A percentile compares a stretch with the other conserved stretches of the same genome.
phyloP scores from a whole-genome alignment of 2,797 vertebrate species.

The Remorina albescens region DNA sequence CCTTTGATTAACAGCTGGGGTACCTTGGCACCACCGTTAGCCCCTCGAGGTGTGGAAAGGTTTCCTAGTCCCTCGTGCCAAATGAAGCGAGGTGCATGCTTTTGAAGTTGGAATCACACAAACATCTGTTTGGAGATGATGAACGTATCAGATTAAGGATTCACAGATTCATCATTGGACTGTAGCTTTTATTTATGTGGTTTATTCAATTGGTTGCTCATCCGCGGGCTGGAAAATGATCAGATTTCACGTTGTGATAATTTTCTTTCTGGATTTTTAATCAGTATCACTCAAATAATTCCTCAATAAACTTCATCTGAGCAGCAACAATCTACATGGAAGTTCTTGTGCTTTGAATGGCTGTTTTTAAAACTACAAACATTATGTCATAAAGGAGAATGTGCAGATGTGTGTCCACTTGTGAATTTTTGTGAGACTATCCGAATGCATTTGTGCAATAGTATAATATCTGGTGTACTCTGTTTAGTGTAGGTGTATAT shows the following conservation, averaged over 20 bases:
- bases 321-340: no score
- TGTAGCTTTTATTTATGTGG: slow-evolving; percentile 27
- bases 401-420: neutral
- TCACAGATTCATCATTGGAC: slow-evolving; percentile 23
- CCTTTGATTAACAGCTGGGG: slow-evolving; percentile 74
- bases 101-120: slow-evolving; percentile 71
- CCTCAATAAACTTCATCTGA: neutral
- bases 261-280: neutral
- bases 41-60: slow-evolving; percentile 63
- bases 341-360: neutral
- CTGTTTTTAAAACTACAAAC: no score
- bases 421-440: no score
- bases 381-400: neutral
- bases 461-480: neutral
- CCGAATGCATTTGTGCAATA: neutral
- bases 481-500: neutral
- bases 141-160: slow-evolving; percentile 12
- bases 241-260: neutral
- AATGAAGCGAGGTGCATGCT: slow-evolving; percentile 50
- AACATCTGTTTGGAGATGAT: slow-evolving; percentile 64
- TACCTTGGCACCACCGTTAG: slow-evolving; percentile 54
- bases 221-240: neutral
- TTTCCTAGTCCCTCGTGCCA: slow-evolving; percentile 64
- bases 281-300: neutral
- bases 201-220: slow-evolving; percentile 23